Conservation (phyloP, 2,888 invertebrate species). For the Clistopyga incitator region DNA sequence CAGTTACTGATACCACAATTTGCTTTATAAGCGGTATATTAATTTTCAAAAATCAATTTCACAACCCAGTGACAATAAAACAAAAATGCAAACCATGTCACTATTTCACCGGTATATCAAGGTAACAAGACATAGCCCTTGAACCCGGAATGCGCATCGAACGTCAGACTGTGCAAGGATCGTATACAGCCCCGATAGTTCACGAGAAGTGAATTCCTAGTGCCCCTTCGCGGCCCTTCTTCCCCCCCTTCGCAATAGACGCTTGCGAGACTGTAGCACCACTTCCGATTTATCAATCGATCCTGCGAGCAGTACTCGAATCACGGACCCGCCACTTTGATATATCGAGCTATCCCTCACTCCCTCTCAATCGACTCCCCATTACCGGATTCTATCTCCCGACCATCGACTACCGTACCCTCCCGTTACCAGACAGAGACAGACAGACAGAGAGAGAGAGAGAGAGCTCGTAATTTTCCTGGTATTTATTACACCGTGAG, state of each 20-base stretch:
- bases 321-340: constrained; percentile 62
- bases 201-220: constrained; percentile 57
- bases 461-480: constrained; percentile 43
- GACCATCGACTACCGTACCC: neutral
- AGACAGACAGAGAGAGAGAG: too few species aligned
- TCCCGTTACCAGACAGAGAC: neutral
- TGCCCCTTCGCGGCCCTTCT: constrained; percentile 33
- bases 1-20: too few species aligned
- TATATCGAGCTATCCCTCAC: constrained; percentile 52
- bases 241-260: constrained; percentile 30
- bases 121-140: constrained; percentile 15
- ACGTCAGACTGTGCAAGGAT: constrained; percentile 61
- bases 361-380: constrained; percentile 48
- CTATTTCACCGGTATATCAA: too few species aligned
- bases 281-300: constrained; percentile 50
- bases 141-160: constrained; percentile 28
- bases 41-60: too few species aligned
- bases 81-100: too few species aligned
- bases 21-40: too few species aligned
- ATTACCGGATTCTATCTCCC: constrained; percentile 40
- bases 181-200: constrained; percentile 43
- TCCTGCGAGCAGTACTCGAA: constrained; percentile 53
- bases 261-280: constrained; percentile 34
- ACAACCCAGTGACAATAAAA: too few species aligned
- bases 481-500: constrained; percentile 56